Conservation (phyloP, 2,113 vertebrate genomes). For the Climacteris rufus region DNA sequence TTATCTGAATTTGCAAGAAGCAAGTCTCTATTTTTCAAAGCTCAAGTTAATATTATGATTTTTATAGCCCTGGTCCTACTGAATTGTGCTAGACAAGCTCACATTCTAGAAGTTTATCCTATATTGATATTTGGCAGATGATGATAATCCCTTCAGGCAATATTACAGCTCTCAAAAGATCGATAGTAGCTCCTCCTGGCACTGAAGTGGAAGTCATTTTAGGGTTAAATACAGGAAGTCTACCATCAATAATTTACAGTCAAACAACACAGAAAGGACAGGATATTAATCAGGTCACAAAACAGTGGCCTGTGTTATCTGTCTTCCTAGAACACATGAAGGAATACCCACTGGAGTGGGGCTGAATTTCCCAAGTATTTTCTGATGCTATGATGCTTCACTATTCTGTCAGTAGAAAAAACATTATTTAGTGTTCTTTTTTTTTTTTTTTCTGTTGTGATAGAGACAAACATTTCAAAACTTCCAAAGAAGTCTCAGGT, state of each 20-base stretch:
- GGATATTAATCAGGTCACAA: not conserved
- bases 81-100: not conserved
- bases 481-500: constrained; percentile 4
- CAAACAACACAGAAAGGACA: not conserved
- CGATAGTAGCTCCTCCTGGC: not conserved
- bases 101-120: not conserved
- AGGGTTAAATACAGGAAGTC: not conserved
- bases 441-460: not conserved
- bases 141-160: not conserved
- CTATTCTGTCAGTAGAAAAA: not conserved
- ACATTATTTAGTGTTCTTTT: not conserved
- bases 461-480: constrained; percentile 54
- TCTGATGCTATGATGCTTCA: not conserved
- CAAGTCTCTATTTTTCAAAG: not conserved
- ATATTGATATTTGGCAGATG: not conserved
- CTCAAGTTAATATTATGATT: not conserved
- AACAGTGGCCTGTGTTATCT: not conserved
- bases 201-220: not conserved
- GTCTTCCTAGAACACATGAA: not conserved
- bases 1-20: not conserved
- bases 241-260: not conserved
- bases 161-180: not conserved
- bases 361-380: not conserved
- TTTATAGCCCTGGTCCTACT: not conserved
- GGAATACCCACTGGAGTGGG: not conserved